Evolutionary conservation across 2,888 invertebrate species (phyloP), one percentile per base, ranked within the genome.

Genomic region (Plebejus argus): DNA sequence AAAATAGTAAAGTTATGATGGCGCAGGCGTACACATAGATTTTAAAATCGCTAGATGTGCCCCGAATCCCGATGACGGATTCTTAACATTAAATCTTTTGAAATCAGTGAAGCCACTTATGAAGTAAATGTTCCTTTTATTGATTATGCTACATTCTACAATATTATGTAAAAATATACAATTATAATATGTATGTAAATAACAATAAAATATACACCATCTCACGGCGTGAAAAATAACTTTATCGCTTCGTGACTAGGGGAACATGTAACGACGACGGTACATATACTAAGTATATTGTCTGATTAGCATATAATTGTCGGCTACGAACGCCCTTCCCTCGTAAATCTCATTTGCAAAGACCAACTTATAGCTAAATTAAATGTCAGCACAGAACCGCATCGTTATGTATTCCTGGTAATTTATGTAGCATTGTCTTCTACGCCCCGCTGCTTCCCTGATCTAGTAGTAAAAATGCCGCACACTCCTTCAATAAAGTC

Each of bases 301-400:
- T 78, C 76, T 78, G 77, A 90, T 90, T 90, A 89, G 84, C 90
- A 91, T 91, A 90, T 91, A 91, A 92, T 91, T 89, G 91, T 89
- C 85, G 87, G 88, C 85, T 88, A 85, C 86, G 83, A 84, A 82
- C 84, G 86, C 85, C 70, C 77, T 85, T 86, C 85, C 86, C 85
- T 85, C 82, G 89, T 91, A 90, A 92, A 91, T 91, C 89, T 88
- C 85, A 79, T 83, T 83, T 84, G 85, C 86, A 87, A 90, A 88
- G 86, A 85, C 86, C 84, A 81, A 70, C 77, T 78, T 80, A 81
- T 79, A 79, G 79, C 77, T 23, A 78, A 80, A 79, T 81, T 80
- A 78, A 80, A 79, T 78, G 78, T 77, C 76, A 80, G 76, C 78
- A 79, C 80, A 80, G 80, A 80, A 79, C 81, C 81, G 81, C 81